phyloP scores from a whole-genome alignment of 2,797 vertebrate genomes.

The Darevskia mixta region DNA sequence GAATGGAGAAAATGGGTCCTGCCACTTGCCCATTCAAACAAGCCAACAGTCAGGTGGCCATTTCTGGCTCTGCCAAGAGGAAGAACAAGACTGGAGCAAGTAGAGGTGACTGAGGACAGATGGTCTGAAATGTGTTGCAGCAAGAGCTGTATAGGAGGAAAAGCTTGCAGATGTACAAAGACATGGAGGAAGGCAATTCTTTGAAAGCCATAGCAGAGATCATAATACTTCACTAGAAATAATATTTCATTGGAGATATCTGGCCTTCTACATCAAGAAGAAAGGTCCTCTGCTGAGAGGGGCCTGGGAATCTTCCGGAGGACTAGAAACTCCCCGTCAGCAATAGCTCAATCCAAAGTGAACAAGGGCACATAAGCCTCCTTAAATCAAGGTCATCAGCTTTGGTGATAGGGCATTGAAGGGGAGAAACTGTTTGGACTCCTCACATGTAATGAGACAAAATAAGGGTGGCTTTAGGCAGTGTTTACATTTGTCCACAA shows the following conservation, averaged over 20 bases:
- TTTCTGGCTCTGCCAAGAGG: background rate
- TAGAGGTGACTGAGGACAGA: background rate
- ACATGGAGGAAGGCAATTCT: background rate
- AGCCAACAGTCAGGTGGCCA: background rate
- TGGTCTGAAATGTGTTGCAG: background rate
- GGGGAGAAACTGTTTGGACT: constrained; percentile 5
- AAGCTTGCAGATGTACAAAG: background rate
- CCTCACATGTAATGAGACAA: background rate
- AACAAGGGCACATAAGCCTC: background rate
- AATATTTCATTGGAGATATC: background rate
- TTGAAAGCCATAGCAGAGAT: background rate
- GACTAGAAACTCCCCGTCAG: background rate
- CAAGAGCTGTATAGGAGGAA: background rate
- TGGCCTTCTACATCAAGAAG: background rate
- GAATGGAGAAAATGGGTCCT: background rate
- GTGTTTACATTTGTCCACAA: background rate
- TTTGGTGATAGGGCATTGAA: background rate
- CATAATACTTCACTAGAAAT: too few species aligned
- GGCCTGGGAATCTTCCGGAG: too few species aligned
- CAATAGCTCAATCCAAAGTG: background rate
- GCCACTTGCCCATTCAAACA: background rate
- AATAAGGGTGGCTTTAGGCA: background rate
- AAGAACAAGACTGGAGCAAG: background rate
- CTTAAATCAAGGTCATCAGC: background rate
- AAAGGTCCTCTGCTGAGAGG: background rate